A percentile compares a stretch with the other conserved stretches of the same genome.
Conservation (phyloP, 2,888 invertebrate species). For the Slavum lentiscoides region DNA sequence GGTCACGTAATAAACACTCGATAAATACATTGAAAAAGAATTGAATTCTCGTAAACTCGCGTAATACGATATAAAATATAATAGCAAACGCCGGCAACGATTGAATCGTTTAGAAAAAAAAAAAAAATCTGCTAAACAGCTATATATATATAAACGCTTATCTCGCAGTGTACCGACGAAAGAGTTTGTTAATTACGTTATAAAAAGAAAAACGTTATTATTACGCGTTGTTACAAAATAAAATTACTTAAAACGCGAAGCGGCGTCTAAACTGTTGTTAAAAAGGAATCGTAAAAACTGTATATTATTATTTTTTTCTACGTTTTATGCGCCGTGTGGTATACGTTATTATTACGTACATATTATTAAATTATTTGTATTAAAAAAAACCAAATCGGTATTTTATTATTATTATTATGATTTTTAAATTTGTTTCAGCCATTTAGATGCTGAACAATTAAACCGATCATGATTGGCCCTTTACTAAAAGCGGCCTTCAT, state of each 20-base stretch:
- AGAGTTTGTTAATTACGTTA: constrained; percentile 3
- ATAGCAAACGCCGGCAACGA: background rate
- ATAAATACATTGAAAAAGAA: background rate
- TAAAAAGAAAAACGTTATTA: too few species aligned
- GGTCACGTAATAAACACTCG: background rate
- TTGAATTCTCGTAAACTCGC: too few species aligned
- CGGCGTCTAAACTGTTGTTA: too few species aligned
- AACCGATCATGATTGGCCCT: constrained; percentile 43
- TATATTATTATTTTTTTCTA: too few species aligned
- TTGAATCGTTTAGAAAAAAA: background rate
- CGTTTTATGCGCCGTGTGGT: too few species aligned
- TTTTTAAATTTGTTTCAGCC: constrained; percentile 28
- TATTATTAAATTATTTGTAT: too few species aligned
- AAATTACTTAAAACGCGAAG: too few species aligned
- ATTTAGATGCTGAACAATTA: constrained; percentile 45
- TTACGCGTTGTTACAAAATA: too few species aligned
- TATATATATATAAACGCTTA: background rate
- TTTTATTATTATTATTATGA: background rate
- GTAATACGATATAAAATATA: too few species aligned
- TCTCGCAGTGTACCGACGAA: background rate
- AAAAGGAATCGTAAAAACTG: too few species aligned
- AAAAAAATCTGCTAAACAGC: background rate
- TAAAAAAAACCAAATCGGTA: too few species aligned
- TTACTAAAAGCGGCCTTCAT: constrained; percentile 41
- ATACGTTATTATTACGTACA: too few species aligned